Evolutionary conservation across 92 coral and sea anemone species (phyloP).

Genomic region (Zoanthus sociatus): DNA sequence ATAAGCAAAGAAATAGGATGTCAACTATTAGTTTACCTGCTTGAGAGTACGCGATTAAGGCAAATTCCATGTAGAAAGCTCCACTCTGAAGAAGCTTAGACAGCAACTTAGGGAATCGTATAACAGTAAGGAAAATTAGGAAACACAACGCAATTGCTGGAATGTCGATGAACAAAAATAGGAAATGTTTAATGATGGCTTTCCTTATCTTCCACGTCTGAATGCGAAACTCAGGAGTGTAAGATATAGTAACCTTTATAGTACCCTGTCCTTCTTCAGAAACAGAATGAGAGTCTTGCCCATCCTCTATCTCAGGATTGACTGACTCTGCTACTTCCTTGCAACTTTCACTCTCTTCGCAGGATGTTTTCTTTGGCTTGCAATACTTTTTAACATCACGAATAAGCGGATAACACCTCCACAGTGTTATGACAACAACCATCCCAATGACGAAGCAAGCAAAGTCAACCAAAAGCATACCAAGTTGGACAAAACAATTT

Average conservation of each 20-base stretch:
- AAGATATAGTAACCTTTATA: neutral
- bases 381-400: conserved; percentile 82
- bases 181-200: conserved; percentile 83
- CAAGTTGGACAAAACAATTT: conserved; percentile 80
- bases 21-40: conserved; percentile 77
- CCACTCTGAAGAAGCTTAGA: conserved; percentile 91
- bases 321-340: conserved; percentile 22
- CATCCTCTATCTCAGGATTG: neutral
- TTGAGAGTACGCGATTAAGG: conserved; percentile 80
- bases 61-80: conserved; percentile 91
- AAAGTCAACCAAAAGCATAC: conserved; percentile 81
- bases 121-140: conserved; percentile 77
- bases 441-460: conserved; percentile 70
- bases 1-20: conserved; percentile 80
- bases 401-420: conserved; percentile 91
- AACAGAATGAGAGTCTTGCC: neutral
- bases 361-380: conserved; percentile 50
- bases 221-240: conserved; percentile 2
- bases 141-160: conserved; percentile 86
- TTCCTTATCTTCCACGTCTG: conserved; percentile 92
- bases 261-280: neutral
- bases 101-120: conserved; percentile 83
- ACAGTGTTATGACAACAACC: conserved; percentile 76
- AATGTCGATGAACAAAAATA: conserved; percentile 81
- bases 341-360: neutral